Conservation (phyloP, 2,888 invertebrate genomes). For the Harmothoe impar region DNA sequence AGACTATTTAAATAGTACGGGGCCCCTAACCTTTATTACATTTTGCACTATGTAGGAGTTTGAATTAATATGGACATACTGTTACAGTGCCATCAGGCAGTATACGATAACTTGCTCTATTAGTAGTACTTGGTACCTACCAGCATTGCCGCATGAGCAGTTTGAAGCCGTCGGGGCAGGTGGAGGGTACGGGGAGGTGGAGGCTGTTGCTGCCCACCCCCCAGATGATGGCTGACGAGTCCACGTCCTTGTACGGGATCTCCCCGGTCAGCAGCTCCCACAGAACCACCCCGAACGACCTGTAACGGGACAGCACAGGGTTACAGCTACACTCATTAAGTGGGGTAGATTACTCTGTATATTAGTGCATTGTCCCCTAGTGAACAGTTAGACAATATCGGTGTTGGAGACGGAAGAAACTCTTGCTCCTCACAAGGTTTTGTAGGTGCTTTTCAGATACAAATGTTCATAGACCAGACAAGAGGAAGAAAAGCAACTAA, state of each 20-base stretch:
- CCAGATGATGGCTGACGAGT: slow-evolving; percentile 98
- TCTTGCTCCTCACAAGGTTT: no score
- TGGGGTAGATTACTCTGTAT: background rate
- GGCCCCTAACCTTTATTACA: no score
- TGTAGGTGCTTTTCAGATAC: no score
- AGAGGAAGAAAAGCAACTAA: no score
- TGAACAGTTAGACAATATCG: background rate
- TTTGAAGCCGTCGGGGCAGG: slow-evolving; percentile 91
- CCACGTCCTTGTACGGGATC: slow-evolving; percentile 95
- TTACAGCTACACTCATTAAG: background rate
- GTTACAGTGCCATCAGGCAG: no score
- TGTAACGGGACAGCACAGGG: no score
- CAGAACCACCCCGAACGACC: slow-evolving; percentile 96
- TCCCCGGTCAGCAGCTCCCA: slow-evolving; percentile 99
- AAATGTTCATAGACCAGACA: no score
- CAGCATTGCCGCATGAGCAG: slow-evolving; percentile 95
- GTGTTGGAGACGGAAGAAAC: no score
- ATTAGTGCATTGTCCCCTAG: background rate
- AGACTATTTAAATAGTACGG: no score
- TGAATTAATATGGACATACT: no score
- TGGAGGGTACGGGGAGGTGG: slow-evolving; percentile 94
- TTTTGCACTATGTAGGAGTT: no score
- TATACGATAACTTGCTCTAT: no score
- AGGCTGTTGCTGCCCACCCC: slow-evolving; percentile 97
- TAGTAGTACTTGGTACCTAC: slow-evolving; percentile 83